A percentile compares a stretch with the other conserved stretches of the same genome.
These are phyloP conservation scores for Calephelis perditalis DNA, from an alignment of 2,888 invertebrate genomes.

Conservation along the genomic window DNA sequence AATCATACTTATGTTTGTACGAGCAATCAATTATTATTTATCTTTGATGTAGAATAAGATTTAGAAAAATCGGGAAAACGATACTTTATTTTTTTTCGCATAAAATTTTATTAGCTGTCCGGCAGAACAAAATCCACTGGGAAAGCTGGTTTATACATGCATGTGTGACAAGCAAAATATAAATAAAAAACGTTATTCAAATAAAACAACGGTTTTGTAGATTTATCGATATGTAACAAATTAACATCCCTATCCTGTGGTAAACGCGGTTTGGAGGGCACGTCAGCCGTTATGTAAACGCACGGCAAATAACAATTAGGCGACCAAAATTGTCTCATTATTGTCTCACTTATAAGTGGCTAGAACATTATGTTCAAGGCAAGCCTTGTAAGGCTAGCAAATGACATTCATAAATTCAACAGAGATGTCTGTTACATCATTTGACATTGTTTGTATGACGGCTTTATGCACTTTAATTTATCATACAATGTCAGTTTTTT, in stretches of 20 bases:
- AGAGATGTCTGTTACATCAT: constrained; percentile 1
- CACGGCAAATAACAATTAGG: constrained; percentile 45
- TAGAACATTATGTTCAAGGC: constrained; percentile 9
- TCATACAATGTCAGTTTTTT: not conserved
- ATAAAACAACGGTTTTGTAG: too few species aligned
- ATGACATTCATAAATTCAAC: not conserved
- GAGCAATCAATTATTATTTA: too few species aligned
- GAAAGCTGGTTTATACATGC: too few species aligned
- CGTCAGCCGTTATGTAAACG: constrained; percentile 45
- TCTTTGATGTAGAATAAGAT: too few species aligned
- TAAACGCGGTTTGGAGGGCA: constrained; percentile 35
- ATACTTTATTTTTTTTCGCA: too few species aligned
- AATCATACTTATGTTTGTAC: too few species aligned
- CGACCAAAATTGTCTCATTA: constrained; percentile 31
- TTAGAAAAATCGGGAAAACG: too few species aligned
- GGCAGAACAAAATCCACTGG: too few species aligned
- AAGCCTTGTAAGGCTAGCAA: not conserved
- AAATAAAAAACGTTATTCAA: too few species aligned
- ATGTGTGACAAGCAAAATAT: too few species aligned
- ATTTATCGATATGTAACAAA: too few species aligned
- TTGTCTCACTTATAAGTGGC: not conserved
- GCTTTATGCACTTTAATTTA: not conserved
- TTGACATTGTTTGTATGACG: not conserved
- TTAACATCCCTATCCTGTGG: not conserved
- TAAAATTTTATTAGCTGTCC: too few species aligned